Evolutionary conservation across 1,140 invertebrate species (phyloP).

Genomic region (Gonioctena quinquepunctata): DNA sequence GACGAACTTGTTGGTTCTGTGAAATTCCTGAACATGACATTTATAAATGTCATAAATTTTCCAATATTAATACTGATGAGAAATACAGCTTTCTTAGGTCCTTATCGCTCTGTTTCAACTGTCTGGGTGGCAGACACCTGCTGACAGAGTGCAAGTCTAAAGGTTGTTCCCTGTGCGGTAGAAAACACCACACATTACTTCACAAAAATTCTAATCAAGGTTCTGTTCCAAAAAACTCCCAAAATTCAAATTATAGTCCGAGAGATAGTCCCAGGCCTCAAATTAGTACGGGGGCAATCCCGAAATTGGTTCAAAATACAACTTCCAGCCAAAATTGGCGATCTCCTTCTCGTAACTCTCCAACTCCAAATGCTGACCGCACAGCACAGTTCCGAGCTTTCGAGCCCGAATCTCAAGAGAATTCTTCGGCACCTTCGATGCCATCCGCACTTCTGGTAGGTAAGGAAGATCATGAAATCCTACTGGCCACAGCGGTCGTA

Average conservation of each 20-base stretch:
- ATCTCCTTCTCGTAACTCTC: background rate
- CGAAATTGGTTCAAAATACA: background rate
- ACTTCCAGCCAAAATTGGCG: background rate
- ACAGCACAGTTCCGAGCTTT: background rate
- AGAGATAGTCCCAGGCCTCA: background rate
- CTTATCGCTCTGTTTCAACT: background rate
- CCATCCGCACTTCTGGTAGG: background rate
- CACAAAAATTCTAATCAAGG: background rate
- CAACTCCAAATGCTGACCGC: background rate
- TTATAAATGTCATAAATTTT: background rate
- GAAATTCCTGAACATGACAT: background rate
- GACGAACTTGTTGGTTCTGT: background rate
- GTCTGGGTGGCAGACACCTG: background rate
- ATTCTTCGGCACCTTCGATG: background rate
- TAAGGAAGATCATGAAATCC: background rate
- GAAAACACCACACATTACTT: background rate
- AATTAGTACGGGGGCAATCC: background rate
- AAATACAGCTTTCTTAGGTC: background rate
- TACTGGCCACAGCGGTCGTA: constrained; percentile 7
- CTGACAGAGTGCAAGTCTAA: background rate
- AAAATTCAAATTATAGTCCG: background rate
- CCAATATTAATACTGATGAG: background rate
- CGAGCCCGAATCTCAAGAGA: background rate
- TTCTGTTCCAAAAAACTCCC: background rate
- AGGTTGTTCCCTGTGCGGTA: background rate